Evolutionary conservation across 2,113 vertebrate species (phyloP).

Genomic region (Solea solea): DNA sequence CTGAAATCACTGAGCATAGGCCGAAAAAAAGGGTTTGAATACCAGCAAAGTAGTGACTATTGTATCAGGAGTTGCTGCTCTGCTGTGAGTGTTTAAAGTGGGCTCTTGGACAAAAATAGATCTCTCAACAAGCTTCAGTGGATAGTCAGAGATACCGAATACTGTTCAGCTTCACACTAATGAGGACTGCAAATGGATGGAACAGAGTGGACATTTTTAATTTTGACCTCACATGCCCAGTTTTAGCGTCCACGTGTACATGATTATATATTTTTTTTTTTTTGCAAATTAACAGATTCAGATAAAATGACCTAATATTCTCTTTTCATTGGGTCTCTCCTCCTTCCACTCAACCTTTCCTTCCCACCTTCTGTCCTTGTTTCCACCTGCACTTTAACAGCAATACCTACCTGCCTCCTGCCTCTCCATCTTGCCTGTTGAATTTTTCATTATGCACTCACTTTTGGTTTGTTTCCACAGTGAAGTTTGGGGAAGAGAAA

Average conservation of each 20-base stretch:
- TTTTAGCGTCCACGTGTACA: neutral
- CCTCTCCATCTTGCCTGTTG: constrained; percentile 58
- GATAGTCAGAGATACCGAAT: constrained; percentile 34
- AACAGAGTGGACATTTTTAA: neutral
- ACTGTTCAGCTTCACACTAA: constrained; percentile 28
- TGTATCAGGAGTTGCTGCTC: constrained; percentile 54
- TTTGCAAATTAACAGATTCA: neutral
- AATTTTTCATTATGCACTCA: constrained; percentile 65
- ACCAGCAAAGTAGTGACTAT: constrained; percentile 49
- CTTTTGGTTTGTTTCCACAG: constrained; percentile 55
- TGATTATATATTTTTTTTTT: neutral
- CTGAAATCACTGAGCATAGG: constrained; percentile 40
- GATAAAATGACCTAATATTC: neutral
- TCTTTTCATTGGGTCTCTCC: constrained; percentile 2
- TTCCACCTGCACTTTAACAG: constrained; percentile 53
- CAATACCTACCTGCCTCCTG: constrained; percentile 50
- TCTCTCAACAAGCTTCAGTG: constrained; percentile 44
- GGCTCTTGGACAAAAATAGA: constrained; percentile 62
- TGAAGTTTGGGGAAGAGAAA: constrained; percentile 30
- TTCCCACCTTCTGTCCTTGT: constrained; percentile 34
- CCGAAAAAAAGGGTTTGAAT: constrained; percentile 34
- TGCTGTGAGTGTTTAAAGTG: constrained; percentile 57
- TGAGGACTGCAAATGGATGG: constrained; percentile 31
- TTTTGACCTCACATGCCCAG: neutral
- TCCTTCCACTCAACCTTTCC: neutral